Percentiles rank a stretch among this genome's conserved stretches.
These are phyloP conservation scores for Himalopsyche kuldschensis DNA, from an alignment of 2,888 invertebrate species.

Conservation along the genomic window DNA sequence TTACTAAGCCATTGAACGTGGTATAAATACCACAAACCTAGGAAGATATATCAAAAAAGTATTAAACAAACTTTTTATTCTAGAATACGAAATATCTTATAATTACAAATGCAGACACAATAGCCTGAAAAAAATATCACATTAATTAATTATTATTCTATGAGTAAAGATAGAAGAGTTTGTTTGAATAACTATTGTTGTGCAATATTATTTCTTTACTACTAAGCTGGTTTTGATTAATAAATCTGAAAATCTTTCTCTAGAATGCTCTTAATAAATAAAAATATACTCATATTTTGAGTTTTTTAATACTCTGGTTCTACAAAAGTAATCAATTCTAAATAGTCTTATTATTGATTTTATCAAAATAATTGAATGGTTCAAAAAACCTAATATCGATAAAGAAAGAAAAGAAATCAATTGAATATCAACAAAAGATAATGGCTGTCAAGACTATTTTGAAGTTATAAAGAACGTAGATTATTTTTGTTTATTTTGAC, in stretches of 20 bases:
- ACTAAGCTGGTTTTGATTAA: not conserved
- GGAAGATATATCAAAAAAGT: not conserved
- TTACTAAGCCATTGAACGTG: not conserved
- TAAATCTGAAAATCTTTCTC: not conserved
- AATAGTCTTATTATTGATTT: not conserved
- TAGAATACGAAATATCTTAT: not conserved
- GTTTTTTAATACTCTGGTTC: not conserved
- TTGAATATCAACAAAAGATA: no score
- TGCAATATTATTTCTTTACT: not conserved
- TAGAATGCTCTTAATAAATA: not conserved
- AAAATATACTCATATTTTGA: not conserved
- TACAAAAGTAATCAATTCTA: not conserved
- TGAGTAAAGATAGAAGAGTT: not conserved
- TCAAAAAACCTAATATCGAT: no score
- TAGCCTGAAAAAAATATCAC: constrained; percentile 5
- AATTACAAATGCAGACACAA: not conserved
- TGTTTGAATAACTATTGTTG: not conserved
- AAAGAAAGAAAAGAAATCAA: no score
- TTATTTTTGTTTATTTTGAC: no score
- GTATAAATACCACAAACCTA: not conserved
- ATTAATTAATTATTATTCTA: not conserved
- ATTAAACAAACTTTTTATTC: not conserved
- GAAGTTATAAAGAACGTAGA: no score
- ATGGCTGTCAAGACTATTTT: no score
- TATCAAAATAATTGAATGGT: no score